phyloP scores from a whole-genome alignment of 2,888 invertebrate genomes.

The Siphonodentalium dalli region DNA sequence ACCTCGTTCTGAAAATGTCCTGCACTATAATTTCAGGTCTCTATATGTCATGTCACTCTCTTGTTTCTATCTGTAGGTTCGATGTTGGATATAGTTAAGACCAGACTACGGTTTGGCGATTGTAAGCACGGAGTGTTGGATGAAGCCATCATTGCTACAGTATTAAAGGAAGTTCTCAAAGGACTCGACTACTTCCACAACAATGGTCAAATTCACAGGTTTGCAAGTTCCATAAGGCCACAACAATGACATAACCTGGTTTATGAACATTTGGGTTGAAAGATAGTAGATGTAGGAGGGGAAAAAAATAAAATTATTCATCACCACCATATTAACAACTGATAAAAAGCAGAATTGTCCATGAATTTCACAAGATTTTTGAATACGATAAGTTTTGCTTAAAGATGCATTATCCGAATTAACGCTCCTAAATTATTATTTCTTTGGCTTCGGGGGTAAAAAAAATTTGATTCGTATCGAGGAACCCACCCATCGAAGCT shows the following conservation, averaged over 20 bases:
- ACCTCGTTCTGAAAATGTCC: no score
- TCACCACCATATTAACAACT: no score
- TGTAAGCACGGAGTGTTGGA: conserved; percentile 97
- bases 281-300: not conserved
- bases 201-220: conserved; percentile 98
- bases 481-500: no score
- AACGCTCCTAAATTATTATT: no score
- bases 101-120: conserved; percentile 89
- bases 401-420: no score
- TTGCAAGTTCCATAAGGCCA: conserved; percentile 40
- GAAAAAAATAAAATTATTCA: no score
- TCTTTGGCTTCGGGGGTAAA: no score
- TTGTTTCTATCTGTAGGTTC: conserved; percentile 62
- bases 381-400: no score
- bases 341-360: no score
- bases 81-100: conserved; percentile 79
- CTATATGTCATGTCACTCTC: not conserved
- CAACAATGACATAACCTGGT: not conserved
- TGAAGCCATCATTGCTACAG: conserved; percentile 96
- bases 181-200: conserved; percentile 98
- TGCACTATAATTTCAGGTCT: no score
- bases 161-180: conserved; percentile 84
- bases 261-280: not conserved
- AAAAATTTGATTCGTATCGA: no score
- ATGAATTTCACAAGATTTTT: no score